A percentile compares a stretch with the other conserved stretches of the same genome.
These are phyloP conservation scores for Belgica antarctica DNA, from an alignment of 2,888 invertebrate species.

Conservation along the genomic window DNA sequence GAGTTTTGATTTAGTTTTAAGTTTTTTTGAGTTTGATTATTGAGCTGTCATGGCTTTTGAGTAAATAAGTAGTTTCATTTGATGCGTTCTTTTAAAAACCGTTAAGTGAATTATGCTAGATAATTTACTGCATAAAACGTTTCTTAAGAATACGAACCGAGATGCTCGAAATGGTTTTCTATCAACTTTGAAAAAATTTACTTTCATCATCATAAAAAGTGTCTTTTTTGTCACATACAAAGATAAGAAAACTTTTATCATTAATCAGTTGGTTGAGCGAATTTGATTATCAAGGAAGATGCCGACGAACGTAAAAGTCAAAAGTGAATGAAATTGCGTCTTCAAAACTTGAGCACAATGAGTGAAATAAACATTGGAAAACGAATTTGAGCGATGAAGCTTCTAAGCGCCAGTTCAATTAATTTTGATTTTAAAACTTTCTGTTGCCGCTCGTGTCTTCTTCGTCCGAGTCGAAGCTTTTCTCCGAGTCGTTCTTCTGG, in stretches of 20 bases:
- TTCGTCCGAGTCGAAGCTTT: constrained; percentile 67
- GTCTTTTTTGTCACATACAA: constrained; percentile 17
- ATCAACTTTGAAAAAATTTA: no score
- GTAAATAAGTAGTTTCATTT: neutral
- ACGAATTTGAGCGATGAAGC: neutral
- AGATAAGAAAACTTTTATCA: constrained; percentile 18
- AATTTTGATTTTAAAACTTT: constrained; percentile 44
- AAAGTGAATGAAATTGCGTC: neutral
- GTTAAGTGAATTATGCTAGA: no score
- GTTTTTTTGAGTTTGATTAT: constrained; percentile 15
- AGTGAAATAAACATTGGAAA: neutral
- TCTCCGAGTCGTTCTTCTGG: constrained; percentile 57
- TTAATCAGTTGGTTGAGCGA: neutral
- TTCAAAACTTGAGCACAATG: constrained; percentile 6
- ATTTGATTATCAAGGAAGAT: constrained; percentile 11
- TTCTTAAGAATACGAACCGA: no score
- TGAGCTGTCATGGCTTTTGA: neutral
- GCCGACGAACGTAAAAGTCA: constrained; percentile 15
- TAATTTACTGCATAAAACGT: no score
- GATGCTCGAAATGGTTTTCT: no score
- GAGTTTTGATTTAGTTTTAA: constrained; percentile 10
- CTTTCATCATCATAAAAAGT: constrained; percentile 11
- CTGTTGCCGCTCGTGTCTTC: constrained; percentile 51
- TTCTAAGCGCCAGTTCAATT: neutral
- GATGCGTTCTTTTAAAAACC: no score